phyloP scores from a whole-genome alignment of 1,140 invertebrate genomes.

The Apolygus lucorum region DNA sequence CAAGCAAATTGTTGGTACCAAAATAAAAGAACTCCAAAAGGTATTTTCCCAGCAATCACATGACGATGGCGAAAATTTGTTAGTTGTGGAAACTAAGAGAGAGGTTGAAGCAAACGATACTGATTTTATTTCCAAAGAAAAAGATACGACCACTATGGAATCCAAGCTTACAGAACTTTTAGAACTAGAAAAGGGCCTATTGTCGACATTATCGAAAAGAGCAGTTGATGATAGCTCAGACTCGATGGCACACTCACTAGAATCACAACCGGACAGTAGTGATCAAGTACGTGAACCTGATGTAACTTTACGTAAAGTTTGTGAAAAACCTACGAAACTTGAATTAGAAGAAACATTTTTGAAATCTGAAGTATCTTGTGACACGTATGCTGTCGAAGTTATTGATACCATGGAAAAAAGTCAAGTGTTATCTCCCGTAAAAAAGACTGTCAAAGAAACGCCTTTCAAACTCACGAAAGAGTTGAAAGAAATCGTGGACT shows the following conservation, averaged over 20 bases:
- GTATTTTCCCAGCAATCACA: constrained; percentile 38
- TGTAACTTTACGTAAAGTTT: too few relatives aligned
- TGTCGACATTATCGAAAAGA: constrained; percentile 25
- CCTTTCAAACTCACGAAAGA: constrained; percentile 25
- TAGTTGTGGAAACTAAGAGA: not conserved
- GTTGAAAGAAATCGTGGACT: constrained; percentile 27
- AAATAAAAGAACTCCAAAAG: constrained; percentile 43
- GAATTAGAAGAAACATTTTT: constrained; percentile 17
- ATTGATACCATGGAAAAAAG: too few relatives aligned
- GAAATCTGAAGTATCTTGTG: constrained; percentile 10
- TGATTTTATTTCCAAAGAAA: constrained; percentile 16
- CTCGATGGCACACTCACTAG: constrained; percentile 32
- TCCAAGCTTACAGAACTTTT: constrained; percentile 33
- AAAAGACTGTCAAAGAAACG: too few relatives aligned
- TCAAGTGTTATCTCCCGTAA: too few relatives aligned
- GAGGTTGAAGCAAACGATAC: not conserved
- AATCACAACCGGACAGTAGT: constrained; percentile 41
- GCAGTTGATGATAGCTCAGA: constrained; percentile 38
- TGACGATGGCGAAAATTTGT: not conserved
- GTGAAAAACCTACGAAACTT: constrained; percentile 1
- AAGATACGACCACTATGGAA: constrained; percentile 18
- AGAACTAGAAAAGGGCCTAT: constrained; percentile 33
- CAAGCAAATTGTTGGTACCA: constrained; percentile 40
- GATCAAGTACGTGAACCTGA: too few relatives aligned
- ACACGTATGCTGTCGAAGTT: too few relatives aligned